A percentile compares a stretch with the other conserved stretches of the same genome.
Evolutionary conservation across 2,113 vertebrate species (phyloP).

Genomic region (Carassius auratus): DNA sequence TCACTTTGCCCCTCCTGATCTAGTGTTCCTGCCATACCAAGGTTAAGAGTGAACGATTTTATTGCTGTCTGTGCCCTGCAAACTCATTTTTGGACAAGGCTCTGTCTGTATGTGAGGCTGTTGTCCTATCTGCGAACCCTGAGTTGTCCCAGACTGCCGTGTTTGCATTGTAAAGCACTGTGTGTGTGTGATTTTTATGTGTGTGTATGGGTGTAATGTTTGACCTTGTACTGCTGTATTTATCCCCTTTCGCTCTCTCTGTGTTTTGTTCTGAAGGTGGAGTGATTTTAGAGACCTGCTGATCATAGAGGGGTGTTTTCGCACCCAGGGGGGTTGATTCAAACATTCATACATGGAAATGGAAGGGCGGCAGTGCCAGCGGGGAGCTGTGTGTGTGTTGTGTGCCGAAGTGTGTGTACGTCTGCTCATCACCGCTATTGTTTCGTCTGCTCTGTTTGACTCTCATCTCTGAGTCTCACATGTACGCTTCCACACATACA

Average conservation of each 20-base stretch:
- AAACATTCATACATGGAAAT: conserved; percentile 44
- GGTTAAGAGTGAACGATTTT: background rate
- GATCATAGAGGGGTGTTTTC: conserved; percentile 34
- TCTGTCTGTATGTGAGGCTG: conserved; percentile 52
- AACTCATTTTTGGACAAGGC: background rate
- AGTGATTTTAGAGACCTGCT: conserved; percentile 44
- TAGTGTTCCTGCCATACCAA: background rate
- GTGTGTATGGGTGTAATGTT: conserved; percentile 38
- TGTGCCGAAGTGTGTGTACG: conserved; percentile 20
- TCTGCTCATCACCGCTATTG: conserved; percentile 47
- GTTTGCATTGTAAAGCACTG: conserved; percentile 47
- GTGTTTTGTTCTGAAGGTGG: conserved; percentile 44
- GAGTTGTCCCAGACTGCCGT: conserved; percentile 40
- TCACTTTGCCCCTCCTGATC: background rate
- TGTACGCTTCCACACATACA: background rate
- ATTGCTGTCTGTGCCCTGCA: conserved; percentile 8
- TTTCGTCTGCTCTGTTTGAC: conserved; percentile 33
- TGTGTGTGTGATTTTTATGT: conserved; percentile 31
- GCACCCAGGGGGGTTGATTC: conserved; percentile 47
- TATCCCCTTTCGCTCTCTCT: background rate
- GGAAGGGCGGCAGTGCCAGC: conserved; percentile 23
- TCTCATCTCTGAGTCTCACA: background rate
- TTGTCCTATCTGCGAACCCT: conserved; percentile 58
- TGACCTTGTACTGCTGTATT: conserved; percentile 33
- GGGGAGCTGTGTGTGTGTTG: conserved; percentile 37